A percentile compares a stretch with the other conserved stretches of the same genome.
phyloP scores from a whole-genome alignment of 2,113 vertebrate genomes.

The Opisthocomus hoazin region DNA sequence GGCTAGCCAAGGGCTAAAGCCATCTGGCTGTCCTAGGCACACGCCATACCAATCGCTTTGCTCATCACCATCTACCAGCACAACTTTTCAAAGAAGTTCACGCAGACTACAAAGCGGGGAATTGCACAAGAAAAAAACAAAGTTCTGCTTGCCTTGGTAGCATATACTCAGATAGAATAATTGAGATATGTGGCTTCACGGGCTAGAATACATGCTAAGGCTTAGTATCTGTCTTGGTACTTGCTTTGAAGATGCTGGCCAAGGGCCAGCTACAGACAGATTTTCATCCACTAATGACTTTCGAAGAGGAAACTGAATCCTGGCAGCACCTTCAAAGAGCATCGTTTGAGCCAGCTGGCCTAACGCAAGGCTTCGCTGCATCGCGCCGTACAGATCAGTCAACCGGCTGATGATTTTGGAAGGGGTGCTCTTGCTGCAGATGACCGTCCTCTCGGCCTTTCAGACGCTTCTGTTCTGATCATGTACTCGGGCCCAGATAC shows the following conservation, averaged over 20 bases:
- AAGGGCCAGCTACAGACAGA: neutral
- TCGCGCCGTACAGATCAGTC: neutral
- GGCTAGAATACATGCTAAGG: neutral
- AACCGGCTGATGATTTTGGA: neutral
- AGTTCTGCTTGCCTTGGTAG: neutral
- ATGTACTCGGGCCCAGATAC: neutral
- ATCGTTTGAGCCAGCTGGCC: neutral
- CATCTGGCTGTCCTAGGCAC: neutral
- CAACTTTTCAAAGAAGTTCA: neutral
- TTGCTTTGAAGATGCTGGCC: neutral
- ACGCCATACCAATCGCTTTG: neutral
- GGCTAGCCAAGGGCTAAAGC: neutral
- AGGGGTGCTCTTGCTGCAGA: neutral
- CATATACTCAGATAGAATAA: neutral
- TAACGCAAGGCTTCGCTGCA: neutral
- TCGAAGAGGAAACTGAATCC: neutral
- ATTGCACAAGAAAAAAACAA: neutral
- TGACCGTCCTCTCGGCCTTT: neutral
- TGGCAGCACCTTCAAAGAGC: slow-evolving; percentile 2
- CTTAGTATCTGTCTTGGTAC: neutral
- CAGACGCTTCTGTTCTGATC: neutral
- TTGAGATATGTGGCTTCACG: neutral
- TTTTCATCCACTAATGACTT: neutral
- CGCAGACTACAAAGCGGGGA: neutral
- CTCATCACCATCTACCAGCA: neutral